A percentile compares a stretch with the other conserved stretches of the same genome.
Conservation (phyloP, 2,797 vertebrate genomes). For the Crenichthys baileyi region DNA sequence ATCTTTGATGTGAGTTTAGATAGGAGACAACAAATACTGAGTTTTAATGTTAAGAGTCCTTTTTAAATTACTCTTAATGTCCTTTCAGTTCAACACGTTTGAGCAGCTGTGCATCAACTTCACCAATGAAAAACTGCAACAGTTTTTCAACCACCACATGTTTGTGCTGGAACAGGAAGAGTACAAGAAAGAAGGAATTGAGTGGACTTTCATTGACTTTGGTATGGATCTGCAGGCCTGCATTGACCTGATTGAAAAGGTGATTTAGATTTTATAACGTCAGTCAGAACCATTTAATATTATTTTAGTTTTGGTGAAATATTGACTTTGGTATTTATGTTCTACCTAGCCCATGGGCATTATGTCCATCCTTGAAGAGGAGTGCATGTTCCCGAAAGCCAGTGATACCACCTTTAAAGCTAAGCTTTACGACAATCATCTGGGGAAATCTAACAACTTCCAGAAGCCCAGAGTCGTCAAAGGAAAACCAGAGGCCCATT, state of each 20-base stretch:
- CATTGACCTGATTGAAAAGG: constrained; percentile 85
- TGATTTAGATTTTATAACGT: constrained; percentile 22
- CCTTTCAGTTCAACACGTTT: constrained; percentile 86
- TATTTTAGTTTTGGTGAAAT: neutral
- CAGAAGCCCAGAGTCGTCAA: constrained; percentile 83
- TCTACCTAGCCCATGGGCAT: constrained; percentile 85
- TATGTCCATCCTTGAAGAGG: constrained; percentile 95
- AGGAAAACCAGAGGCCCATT: constrained; percentile 83
- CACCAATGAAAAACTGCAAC: constrained; percentile 88
- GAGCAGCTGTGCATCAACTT: constrained; percentile 94
- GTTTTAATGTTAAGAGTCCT: neutral
- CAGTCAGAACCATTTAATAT: neutral
- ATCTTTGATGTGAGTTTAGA: constrained; percentile 84
- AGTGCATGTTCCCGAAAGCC: constrained; percentile 95
- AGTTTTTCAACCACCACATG: constrained; percentile 89
- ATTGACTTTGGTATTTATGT: neutral
- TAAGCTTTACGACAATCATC: constrained; percentile 84
- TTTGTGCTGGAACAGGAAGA: constrained; percentile 87
- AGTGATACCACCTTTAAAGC: constrained; percentile 84
- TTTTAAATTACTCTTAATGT: neutral
- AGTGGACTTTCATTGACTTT: constrained; percentile 84
- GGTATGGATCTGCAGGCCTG: constrained; percentile 83
- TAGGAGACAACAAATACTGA: neutral
- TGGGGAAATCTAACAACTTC: constrained; percentile 83
- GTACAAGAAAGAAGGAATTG: constrained; percentile 84